phyloP scores from a whole-genome alignment of 1,140 invertebrate species.

The Brachionus sp. region DNA sequence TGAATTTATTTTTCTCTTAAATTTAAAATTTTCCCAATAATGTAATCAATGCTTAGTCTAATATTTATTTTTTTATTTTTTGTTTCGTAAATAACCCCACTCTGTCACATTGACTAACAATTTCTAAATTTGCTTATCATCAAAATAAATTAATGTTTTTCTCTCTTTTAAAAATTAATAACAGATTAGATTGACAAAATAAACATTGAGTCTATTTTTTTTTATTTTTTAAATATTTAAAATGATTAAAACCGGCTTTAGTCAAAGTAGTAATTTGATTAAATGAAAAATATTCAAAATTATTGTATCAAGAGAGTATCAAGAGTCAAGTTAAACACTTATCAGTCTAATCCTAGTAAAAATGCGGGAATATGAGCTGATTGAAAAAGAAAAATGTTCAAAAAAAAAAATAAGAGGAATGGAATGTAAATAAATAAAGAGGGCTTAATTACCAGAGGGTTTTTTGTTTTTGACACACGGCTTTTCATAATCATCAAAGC shows the following conservation, averaged over 20 bases:
- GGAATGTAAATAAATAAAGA: not conserved
- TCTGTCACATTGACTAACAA: no score
- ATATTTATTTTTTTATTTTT: conserved; percentile 1
- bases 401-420: not conserved
- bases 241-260: not conserved
- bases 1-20: not conserved
- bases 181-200: no score
- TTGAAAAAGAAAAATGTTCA: no score
- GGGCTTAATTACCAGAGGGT: not conserved
- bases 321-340: not conserved
- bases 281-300: not conserved
- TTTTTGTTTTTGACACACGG: conserved; percentile 3
- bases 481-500: not conserved
- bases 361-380: not conserved
- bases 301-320: not conserved
- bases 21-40: conserved; percentile 13
- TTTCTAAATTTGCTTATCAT: no score
- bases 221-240: no score
- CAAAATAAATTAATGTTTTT: no score
- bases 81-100: not conserved
- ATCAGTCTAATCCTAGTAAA: conserved; percentile 7
- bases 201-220: no score
- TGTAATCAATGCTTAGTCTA: conserved; percentile 37
- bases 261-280: not conserved
- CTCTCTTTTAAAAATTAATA: no score